Conservation (phyloP, 2,888 invertebrate genomes). For the Melolontha melolontha region DNA sequence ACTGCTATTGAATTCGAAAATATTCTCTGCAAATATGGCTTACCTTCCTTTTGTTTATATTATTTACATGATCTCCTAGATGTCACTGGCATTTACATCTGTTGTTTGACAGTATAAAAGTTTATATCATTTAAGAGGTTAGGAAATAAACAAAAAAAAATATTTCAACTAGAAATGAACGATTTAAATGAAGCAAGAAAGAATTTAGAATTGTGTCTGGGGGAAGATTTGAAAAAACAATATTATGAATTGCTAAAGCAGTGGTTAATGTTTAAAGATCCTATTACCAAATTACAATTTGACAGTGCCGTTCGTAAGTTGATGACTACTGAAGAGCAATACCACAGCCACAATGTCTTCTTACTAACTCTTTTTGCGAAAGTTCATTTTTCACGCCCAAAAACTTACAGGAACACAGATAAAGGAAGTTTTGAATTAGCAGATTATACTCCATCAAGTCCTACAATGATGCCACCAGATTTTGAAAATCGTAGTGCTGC, state of each 20-base stretch:
- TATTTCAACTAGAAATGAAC: constrained; percentile 45
- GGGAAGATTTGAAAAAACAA: constrained; percentile 75
- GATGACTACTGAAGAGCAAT: constrained; percentile 75
- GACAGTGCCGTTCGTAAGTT: constrained; percentile 82
- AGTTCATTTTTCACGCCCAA: constrained; percentile 47
- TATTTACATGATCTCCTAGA: too few relatives aligned
- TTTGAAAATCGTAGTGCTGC: constrained; percentile 66
- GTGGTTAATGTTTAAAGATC: constrained; percentile 75
- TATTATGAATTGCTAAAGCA: constrained; percentile 81
- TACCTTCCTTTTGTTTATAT: too few relatives aligned
- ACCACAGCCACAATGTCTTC: constrained; percentile 88
- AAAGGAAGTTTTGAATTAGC: constrained; percentile 58
- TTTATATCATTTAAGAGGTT: constrained; percentile 7
- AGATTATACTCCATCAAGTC: constrained; percentile 42
- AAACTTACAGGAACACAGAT: constrained; percentile 57
- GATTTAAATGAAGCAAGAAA: constrained; percentile 71
- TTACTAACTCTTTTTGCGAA: constrained; percentile 74
- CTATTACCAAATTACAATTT: constrained; percentile 86
- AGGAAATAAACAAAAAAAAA: too few relatives aligned
- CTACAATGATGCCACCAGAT: constrained; percentile 43
- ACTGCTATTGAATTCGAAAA: too few relatives aligned
- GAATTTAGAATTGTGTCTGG: constrained; percentile 73
- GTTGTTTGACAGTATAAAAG: too few relatives aligned
- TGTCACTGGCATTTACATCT: too few relatives aligned
- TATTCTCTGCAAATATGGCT: too few relatives aligned